Evolutionary conservation across 1,140 invertebrate species (phyloP), one percentile per base, ranked within the genome.

Genomic region (Calycopis cecrops): DNA sequence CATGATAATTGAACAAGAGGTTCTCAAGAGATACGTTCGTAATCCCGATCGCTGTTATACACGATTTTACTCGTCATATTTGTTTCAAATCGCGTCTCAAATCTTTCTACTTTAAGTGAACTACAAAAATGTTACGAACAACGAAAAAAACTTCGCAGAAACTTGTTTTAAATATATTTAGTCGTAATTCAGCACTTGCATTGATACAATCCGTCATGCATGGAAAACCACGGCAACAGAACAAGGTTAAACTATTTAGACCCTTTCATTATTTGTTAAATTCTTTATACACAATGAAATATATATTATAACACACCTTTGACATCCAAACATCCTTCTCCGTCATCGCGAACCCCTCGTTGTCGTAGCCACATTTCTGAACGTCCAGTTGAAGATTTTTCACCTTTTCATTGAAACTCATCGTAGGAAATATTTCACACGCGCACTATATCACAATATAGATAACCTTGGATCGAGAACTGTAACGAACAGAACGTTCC

Each of bases 301-400:
- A 40, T 38, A 52, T 18, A 1, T 50, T 38, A 51, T 14, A 9
- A 42, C 40, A 35, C 48, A 73, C 71, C 71, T 65, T 63, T 16
- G 54, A 28, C 35, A 55, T 57, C 60, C 62, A 54, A 28, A 63
- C 42, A 62, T 57, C 62, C 62, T 67, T 69, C 38, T 73, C 71
- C n/a, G 68, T 62, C 52, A 67, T 54, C 35, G 69, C 68, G 53
- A 69, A 73, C 11, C 62, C 71, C 44, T 59, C 61, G 51, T 73
- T 73, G 35, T 62, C 53, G 51, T 69, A 73, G 21, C 57, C 59
- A 52, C 60, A 48, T 18, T 57, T 60, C 35, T 69, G 62, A 33
- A 59, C 53, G 17, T 65, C 37, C 55, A 60, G 65, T 57, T 62
- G 65, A 37, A 57, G 48, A 9, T 57, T 18, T 48, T 52, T 48